Conservation (phyloP, 2,888 invertebrate species). For the Sarcophaga carnaria region DNA sequence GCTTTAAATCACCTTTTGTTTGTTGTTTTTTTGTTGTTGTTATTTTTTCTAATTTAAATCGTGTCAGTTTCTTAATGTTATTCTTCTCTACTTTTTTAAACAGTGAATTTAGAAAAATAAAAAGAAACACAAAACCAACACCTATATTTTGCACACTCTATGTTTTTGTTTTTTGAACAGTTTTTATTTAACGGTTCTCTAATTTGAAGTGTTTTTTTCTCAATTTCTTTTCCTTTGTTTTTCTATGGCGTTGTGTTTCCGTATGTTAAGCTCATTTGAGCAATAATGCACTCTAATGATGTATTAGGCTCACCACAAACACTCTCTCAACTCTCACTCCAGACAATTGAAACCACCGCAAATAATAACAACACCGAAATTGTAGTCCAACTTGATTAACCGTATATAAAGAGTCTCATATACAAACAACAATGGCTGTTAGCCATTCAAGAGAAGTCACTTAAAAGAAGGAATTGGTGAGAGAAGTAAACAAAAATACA, state of each 20-base stretch:
- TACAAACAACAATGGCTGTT: neutral
- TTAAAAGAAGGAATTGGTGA: neutral
- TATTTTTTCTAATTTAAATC: constrained; percentile 10
- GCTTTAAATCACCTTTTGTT: neutral
- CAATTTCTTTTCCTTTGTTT: constrained; percentile 27
- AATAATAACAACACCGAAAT: constrained; percentile 3
- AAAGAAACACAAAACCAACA: constrained; percentile 8
- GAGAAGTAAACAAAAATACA: neutral
- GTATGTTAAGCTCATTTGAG: constrained; percentile 32
- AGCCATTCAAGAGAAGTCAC: neutral
- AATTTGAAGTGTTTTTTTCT: constrained; percentile 16
- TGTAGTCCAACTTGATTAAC: constrained; percentile 32
- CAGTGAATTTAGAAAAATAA: neutral
- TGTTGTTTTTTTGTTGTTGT: neutral
- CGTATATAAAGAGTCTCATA: constrained; percentile 1
- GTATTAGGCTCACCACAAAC: neutral
- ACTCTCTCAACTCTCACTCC: neutral
- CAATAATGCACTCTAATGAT: constrained; percentile 32
- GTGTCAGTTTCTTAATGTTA: constrained; percentile 22
- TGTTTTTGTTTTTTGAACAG: neutral
- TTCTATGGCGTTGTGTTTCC: constrained; percentile 29
- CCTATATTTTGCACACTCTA: constrained; percentile 22
- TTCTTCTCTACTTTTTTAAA: neutral
- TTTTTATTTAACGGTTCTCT: constrained; percentile 9
- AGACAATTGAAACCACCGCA: constrained; percentile 2